Conservation (phyloP, 2,113 vertebrate genomes). For the Antechinus flavipes region DNA sequence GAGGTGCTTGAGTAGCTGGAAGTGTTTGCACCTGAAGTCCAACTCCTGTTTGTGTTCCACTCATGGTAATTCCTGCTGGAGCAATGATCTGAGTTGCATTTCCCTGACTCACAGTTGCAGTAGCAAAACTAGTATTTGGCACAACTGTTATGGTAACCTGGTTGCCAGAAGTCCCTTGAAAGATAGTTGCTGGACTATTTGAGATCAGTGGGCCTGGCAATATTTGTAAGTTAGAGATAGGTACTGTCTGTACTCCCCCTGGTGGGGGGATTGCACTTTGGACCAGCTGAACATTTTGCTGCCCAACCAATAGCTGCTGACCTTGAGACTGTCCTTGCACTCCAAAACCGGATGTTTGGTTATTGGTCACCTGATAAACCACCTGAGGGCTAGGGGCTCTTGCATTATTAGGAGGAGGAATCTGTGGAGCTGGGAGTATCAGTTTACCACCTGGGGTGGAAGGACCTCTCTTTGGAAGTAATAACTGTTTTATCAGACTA, state of each 20-base stretch:
- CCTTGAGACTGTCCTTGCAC: conserved; percentile 89
- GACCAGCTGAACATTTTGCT: conserved; percentile 95
- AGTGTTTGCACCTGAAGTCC: conserved; percentile 90
- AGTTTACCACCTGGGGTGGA: conserved; percentile 98
- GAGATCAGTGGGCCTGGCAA: conserved; percentile 96
- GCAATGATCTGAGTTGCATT: conserved; percentile 89
- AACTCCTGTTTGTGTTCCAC: conserved; percentile 88
- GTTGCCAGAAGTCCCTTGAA: conserved; percentile 94
- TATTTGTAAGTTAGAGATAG: conserved; percentile 93
- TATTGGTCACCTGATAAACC: conserved; percentile 96
- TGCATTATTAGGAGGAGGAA: conserved; percentile 94
- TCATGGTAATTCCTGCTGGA: conserved; percentile 88
- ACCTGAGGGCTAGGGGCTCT: conserved; percentile 94
- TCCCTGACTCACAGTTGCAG: conserved; percentile 94
- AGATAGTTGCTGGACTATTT: conserved; percentile 93
- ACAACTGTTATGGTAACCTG: conserved; percentile 99
- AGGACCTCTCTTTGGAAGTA: conserved; percentile 98
- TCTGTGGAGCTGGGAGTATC: conserved; percentile 97
- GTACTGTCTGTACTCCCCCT: conserved; percentile 93
- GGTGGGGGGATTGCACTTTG: conserved; percentile 91
- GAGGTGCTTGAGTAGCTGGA: conserved; percentile 87
- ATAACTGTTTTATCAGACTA: conserved; percentile 98
- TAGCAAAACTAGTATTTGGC: conserved; percentile 97
- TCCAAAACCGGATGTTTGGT: conserved; percentile 89
- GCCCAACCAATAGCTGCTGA: conserved; percentile 92